Conservation (phyloP, 2,888 invertebrate genomes). For the Alviniconcha strummeri region DNA sequence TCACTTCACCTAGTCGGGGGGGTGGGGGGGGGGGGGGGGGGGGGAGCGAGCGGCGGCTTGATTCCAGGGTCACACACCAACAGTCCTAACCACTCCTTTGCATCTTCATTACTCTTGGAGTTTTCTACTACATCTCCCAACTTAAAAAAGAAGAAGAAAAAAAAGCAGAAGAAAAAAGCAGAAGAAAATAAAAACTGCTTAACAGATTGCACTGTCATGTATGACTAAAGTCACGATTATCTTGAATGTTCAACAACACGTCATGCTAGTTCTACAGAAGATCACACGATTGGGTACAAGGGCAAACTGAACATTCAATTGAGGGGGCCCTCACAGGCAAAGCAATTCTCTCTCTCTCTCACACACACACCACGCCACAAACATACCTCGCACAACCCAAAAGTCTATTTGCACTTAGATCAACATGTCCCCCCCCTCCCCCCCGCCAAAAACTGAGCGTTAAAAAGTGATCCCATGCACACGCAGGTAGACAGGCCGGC, state of each 20-base stretch:
- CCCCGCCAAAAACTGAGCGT: not conserved
- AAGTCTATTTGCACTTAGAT: slow-evolving; percentile 26
- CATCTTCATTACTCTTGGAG: no score
- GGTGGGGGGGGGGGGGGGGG: no score
- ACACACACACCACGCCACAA: slow-evolving; percentile 15
- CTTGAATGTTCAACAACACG: slow-evolving; percentile 14
- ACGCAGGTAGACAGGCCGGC: not conserved
- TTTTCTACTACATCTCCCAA: no score
- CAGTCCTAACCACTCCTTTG: no score
- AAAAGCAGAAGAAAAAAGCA: not conserved
- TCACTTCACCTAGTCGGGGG: no score
- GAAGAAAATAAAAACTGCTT: slow-evolving; percentile 10
- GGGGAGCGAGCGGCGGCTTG: no score
- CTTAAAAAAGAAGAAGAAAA: not conserved
- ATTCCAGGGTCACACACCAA: no score
- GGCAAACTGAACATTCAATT: not conserved
- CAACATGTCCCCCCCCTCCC: not conserved
- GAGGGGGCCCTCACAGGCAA: not conserved
- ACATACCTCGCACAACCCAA: slow-evolving; percentile 18
- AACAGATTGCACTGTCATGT: slow-evolving; percentile 27
- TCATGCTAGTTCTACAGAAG: slow-evolving; percentile 18
- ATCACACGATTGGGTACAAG: slow-evolving; percentile 21
- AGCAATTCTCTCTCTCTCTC: slow-evolving; percentile 4
- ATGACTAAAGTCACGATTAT: not conserved
- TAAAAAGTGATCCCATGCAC: not conserved